phyloP scores from a whole-genome alignment of 2,113 vertebrate genomes.

The Caranx ignobilis region DNA sequence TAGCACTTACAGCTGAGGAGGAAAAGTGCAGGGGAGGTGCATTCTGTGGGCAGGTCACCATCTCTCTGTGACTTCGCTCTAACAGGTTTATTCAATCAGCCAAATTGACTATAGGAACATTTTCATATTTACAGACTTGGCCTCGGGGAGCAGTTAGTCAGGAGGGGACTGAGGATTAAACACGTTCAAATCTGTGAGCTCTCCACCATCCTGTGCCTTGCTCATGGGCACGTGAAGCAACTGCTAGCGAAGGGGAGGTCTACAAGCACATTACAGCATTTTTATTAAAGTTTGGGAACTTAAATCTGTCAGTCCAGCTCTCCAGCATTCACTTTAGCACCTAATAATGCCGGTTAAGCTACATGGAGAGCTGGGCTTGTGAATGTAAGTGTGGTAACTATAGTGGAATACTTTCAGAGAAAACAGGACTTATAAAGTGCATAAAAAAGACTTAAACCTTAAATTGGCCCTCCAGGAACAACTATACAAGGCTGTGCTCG shows the following conservation, averaged over 20 bases:
- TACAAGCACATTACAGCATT: background rate
- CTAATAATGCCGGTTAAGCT: slow-evolving; percentile 9
- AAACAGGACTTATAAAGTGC: slow-evolving; percentile 33
- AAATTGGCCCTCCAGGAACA: slow-evolving; percentile 56
- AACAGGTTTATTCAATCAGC: slow-evolving; percentile 53
- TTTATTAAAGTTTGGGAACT: slow-evolving; percentile 21
- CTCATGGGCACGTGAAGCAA: slow-evolving; percentile 15
- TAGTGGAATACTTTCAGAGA: slow-evolving; percentile 39
- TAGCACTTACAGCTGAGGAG: slow-evolving; percentile 23
- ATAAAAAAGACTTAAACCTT: slow-evolving; percentile 44
- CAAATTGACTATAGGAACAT: slow-evolving; percentile 50
- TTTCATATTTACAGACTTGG: slow-evolving; percentile 53
- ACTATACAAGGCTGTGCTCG: slow-evolving; percentile 35
- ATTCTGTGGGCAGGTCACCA: slow-evolving; percentile 34
- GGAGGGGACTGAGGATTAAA: slow-evolving; percentile 17
- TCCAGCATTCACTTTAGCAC: slow-evolving; percentile 21
- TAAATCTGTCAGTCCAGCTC: slow-evolving; percentile 14
- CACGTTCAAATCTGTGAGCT: background rate
- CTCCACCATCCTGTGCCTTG: slow-evolving; percentile 21
- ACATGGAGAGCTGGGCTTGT: slow-evolving; percentile 24
- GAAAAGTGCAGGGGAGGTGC: slow-evolving; percentile 40
- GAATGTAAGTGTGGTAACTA: slow-evolving; percentile 18
- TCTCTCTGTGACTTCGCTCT: slow-evolving; percentile 52
- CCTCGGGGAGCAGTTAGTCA: slow-evolving; percentile 33
- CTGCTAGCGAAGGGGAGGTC: background rate